A percentile compares a stretch with the other conserved stretches of the same genome.
Evolutionary conservation across 92 coral and sea anemone genomes (phyloP).

Genomic region (Actinernus sp.): DNA sequence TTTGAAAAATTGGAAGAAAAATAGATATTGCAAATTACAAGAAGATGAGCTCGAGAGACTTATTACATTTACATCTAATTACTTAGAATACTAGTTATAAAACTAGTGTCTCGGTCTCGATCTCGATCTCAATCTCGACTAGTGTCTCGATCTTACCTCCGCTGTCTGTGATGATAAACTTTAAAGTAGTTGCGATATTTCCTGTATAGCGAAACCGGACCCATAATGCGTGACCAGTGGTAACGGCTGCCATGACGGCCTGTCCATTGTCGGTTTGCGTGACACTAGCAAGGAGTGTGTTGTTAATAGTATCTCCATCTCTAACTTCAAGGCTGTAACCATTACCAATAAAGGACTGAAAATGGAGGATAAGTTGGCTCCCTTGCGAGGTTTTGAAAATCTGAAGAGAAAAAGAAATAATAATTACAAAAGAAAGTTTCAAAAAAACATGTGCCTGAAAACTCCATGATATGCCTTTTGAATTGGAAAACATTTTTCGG

Average conservation of each 20-base stretch:
- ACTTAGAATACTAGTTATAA: too few species aligned
- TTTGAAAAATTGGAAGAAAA: too few species aligned
- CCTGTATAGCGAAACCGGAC: slow-evolving; percentile 40
- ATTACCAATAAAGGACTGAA: slow-evolving; percentile 32
- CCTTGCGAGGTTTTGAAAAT: slow-evolving; percentile 20
- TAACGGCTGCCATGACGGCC: slow-evolving; percentile 33
- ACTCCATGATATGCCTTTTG: too few species aligned
- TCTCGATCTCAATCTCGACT: not conserved
- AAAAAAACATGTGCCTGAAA: too few species aligned
- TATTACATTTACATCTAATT: too few species aligned
- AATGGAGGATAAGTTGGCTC: slow-evolving; percentile 23
- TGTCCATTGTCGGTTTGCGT: slow-evolving; percentile 35
- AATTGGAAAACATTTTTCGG: too few species aligned
- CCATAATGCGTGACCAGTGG: slow-evolving; percentile 45
- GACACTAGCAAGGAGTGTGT: slow-evolving; percentile 29
- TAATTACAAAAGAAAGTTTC: not conserved
- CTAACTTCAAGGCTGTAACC: slow-evolving; percentile 22
- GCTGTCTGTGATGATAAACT: slow-evolving; percentile 15
- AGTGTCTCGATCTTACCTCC: slow-evolving; percentile 15
- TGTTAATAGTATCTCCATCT: slow-evolving; percentile 53
- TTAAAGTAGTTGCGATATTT: slow-evolving; percentile 4
- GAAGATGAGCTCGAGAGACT: too few species aligned
- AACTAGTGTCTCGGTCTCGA: not conserved
- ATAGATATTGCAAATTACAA: too few species aligned
- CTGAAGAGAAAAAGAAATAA: not conserved